These are phyloP conservation scores for Papilio dardanus DNA, from an alignment of 1,140 invertebrate genomes.

Conservation along the genomic window DNA sequence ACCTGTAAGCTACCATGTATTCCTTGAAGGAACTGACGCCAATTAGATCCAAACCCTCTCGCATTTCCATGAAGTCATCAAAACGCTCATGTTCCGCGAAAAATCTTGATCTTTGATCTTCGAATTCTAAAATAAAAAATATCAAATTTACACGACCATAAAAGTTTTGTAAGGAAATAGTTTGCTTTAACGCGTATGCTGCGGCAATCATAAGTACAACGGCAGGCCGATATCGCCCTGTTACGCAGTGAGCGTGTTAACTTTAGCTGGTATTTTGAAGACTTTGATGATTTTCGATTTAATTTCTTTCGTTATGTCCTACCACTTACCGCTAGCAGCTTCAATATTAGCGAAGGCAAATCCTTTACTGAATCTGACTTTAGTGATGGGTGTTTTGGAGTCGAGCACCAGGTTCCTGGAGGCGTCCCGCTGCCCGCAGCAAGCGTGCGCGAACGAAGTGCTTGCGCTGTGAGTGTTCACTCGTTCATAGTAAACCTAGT, in stretches of 20 bases:
- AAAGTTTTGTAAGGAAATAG: too few relatives aligned
- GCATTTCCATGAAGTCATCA: constrained; percentile 95
- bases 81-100: constrained; percentile 91
- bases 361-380: constrained; percentile 90
- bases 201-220: too few relatives aligned
- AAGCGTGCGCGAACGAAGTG: constrained; percentile 90
- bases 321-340: constrained; percentile 84
- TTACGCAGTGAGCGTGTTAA: too few relatives aligned
- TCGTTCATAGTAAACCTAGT: constrained; percentile 92
- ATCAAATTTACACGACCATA: not conserved
- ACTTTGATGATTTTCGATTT: too few relatives aligned
- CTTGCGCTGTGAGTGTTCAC: constrained; percentile 92
- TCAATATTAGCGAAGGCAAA: constrained; percentile 92
- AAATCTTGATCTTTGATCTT: constrained; percentile 92
- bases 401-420: constrained; percentile 88
- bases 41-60: constrained; percentile 91
- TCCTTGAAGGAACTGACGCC: constrained; percentile 85
- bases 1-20: constrained; percentile 85
- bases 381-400: constrained; percentile 88
- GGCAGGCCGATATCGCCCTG: too few relatives aligned
- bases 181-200: too few relatives aligned
- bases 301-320: not conserved
- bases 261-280: too few relatives aligned
- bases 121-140: constrained; percentile 85
- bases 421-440: constrained; percentile 91